These are phyloP conservation scores for Alouatta palliata DNA, from an alignment of 2,113 vertebrate genomes.

Conservation along the genomic window DNA sequence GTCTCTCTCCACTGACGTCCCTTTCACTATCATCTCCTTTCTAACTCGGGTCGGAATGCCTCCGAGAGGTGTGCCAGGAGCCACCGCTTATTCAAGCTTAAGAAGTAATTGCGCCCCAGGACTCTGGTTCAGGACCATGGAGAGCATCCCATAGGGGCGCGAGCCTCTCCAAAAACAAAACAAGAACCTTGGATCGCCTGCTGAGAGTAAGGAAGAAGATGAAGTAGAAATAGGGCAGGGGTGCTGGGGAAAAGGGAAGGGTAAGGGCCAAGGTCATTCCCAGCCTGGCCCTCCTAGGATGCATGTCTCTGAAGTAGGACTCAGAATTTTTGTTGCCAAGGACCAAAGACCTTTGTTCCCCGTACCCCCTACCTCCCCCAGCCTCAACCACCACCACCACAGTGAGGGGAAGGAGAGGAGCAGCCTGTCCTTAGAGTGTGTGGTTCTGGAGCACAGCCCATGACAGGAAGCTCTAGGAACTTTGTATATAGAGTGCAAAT, in stretches of 20 bases:
- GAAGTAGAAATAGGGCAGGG: background rate
- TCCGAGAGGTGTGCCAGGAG: background rate
- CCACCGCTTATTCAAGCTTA: background rate
- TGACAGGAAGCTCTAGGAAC: background rate
- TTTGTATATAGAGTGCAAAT: background rate
- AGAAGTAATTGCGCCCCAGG: background rate
- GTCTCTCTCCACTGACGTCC: background rate
- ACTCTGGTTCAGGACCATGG: constrained; percentile 69
- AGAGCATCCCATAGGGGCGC: background rate
- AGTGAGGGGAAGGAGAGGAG: background rate
- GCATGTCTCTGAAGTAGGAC: background rate
- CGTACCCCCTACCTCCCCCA: no score
- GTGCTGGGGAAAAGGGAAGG: background rate
- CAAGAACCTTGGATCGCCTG: background rate
- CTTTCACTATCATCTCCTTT: background rate
- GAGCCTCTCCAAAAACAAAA: background rate
- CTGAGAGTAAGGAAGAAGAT: background rate
- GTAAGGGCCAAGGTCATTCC: background rate
- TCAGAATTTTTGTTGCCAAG: background rate
- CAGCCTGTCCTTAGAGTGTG: background rate
- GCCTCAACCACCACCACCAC: no score
- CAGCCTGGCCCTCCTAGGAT: background rate
- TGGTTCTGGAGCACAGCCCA: background rate
- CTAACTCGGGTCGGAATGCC: background rate
- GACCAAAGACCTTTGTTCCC: background rate